Base-by-base conservation (phyloP, 2,797 vertebrate species). In the Psittacula echo region DNA sequence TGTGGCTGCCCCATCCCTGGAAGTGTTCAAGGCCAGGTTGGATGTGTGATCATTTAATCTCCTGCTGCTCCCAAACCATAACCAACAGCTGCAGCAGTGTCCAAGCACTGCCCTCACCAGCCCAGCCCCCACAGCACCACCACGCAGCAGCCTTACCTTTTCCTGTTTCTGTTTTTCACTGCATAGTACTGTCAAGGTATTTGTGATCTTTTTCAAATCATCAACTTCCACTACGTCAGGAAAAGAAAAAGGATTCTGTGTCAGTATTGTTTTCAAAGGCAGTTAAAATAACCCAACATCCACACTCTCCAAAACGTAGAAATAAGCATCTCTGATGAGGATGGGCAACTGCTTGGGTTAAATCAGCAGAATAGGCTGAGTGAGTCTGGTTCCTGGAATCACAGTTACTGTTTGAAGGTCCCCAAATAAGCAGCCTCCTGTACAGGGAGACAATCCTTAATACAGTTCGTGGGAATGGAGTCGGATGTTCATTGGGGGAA, bases 111-210 rank as follows among this genome's bases (percentile, higher is more conserved):
- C 58, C 34, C 58, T 37, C 58, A 37, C 10, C 34, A 37, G 58
- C 58, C 58, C 34, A 60, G 58, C 23, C 58, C 58, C 26, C 26
- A 34, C 58, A 60, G 58, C 58, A 60, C 23, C 58, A 60, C 7
- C 27, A 6, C 0, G 2, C 2, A 3, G 9, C 6, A 11, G 1
- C n/a, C 98, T 98, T 94, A 99, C 99, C 98, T 99, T 99, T 98
- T 99, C 99, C 97, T 99, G 99, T 98, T 99, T 99, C 97, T 99
- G 99, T 98, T 99, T 99, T 98, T 99, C 99, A 98, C 97, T 99
- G 97, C 99, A 99, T 96, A 99, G 98, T 82, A 98, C 99, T 95
- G 99, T 98, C 97, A 99, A 95, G 64, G 99, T 98, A 98, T 98
- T 99, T 96, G 98, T 99, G 98, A 99, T 97, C 98, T 99, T 99